phyloP scores from a whole-genome alignment of 2,113 vertebrate genomes.

The Brachyistius frenatus region DNA sequence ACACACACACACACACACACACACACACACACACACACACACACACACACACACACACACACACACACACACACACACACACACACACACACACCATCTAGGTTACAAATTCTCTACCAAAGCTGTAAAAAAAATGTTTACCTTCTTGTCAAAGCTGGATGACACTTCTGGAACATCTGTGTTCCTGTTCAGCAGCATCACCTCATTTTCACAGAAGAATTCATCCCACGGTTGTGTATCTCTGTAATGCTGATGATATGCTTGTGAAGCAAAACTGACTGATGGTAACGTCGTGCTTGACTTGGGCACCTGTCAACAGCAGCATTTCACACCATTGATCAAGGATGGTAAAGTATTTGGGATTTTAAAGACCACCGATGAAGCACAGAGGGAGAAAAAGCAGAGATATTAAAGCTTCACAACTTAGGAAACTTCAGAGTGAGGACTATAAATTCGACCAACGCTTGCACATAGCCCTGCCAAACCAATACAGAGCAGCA shows the following conservation, averaged over 20 bases:
- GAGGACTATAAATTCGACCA: no score
- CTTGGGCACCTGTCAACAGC: neutral
- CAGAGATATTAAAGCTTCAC: neutral
- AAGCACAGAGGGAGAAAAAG: neutral
- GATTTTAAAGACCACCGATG: neutral
- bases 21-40: neutral
- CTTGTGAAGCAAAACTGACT: slow-evolving; percentile 5
- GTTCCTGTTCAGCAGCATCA: slow-evolving; percentile 19
- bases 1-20: neutral
- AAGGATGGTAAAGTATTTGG: neutral
- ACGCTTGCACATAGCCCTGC: no score
- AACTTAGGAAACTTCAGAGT: neutral
- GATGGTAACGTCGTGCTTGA: neutral
- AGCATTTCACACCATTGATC: slow-evolving; percentile 7
- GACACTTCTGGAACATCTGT: slow-evolving; percentile 10
- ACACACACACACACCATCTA: neutral
- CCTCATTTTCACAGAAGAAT: slow-evolving; percentile 17
- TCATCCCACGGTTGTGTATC: neutral
- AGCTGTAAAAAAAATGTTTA: neutral
- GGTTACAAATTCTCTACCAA: neutral
- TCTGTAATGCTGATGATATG: slow-evolving; percentile 8
- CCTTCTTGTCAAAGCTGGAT: slow-evolving; percentile 27
- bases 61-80: neutral
- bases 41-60: neutral
- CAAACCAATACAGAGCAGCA: no score